Conservation (phyloP, 1,140 invertebrate genomes). For the Aradophagus sp. region DNA sequence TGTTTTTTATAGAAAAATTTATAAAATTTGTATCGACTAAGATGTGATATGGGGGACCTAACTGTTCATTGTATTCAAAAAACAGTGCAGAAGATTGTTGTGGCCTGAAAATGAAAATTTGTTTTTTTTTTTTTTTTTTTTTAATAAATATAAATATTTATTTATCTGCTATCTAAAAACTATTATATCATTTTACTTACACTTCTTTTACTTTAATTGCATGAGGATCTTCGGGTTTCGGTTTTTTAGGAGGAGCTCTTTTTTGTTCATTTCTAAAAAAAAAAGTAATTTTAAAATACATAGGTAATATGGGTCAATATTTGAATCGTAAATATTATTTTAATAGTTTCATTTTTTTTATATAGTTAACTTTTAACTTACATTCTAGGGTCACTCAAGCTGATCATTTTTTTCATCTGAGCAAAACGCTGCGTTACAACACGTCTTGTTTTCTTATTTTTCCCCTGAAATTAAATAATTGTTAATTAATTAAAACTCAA, state of each 20-base stretch:
- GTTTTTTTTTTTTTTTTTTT: neutral
- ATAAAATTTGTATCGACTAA: slow-evolving; percentile 99
- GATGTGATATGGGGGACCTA: slow-evolving; percentile 98
- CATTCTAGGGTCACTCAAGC: no score
- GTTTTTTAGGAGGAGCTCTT: slow-evolving; percentile 79
- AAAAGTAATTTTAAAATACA: neutral
- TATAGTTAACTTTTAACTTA: no score
- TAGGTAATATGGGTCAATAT: neutral
- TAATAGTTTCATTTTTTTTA: no score
- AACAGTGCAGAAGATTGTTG: slow-evolving; percentile 95
- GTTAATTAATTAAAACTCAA: no score
- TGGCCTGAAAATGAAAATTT: slow-evolving; percentile 73
- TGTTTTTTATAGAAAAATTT: slow-evolving; percentile 99
- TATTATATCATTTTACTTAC: no score
- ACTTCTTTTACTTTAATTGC: slow-evolving; percentile 86
- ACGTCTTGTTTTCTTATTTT: no score
- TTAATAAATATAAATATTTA: neutral
- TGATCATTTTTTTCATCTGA: no score
- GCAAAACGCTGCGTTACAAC: no score
- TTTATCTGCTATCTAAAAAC: no score
- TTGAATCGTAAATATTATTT: no score
- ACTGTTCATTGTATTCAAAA: slow-evolving; percentile 98
- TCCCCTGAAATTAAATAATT: no score
- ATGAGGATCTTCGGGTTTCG: slow-evolving; percentile 83
- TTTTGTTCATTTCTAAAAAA: slow-evolving; percentile 78